A percentile compares a stretch with the other conserved stretches of the same genome.
Conservation (phyloP, 2,888 invertebrate species). For the Drosophila suboccidentalis region DNA sequence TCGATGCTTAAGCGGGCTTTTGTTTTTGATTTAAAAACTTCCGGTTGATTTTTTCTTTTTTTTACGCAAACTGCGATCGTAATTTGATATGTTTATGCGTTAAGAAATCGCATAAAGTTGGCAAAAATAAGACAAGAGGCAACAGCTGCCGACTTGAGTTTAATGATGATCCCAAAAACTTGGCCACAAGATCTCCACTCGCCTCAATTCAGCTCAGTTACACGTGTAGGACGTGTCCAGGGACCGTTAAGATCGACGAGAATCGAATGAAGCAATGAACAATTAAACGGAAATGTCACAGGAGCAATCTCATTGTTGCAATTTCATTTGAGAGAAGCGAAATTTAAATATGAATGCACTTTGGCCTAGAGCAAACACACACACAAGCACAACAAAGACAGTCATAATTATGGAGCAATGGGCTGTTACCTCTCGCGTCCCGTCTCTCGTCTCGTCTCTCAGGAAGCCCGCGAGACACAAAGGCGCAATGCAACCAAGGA, state of each 20-base stretch:
- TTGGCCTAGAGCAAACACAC: slow-evolving; percentile 25
- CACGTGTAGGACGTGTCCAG: slow-evolving; percentile 22
- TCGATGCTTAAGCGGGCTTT: slow-evolving; percentile 35
- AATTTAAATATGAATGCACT: slow-evolving; percentile 71
- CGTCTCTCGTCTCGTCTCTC: slow-evolving; percentile 21
- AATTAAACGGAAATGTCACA: slow-evolving; percentile 76
- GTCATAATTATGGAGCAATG: slow-evolving; percentile 49
- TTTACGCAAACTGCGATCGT: slow-evolving; percentile 55
- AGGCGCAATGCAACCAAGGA: slow-evolving; percentile 50
- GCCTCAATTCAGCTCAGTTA: slow-evolving; percentile 15
- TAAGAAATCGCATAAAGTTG: slow-evolving; percentile 59
- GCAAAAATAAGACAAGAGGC: slow-evolving; percentile 37
- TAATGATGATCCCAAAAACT: slow-evolving; percentile 22
- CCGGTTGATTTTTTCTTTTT: slow-evolving; percentile 51
- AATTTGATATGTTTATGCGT: slow-evolving; percentile 79
- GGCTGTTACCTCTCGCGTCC: slow-evolving; percentile 19
- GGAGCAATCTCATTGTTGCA: slow-evolving; percentile 59
- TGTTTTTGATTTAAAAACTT: slow-evolving; percentile 69
- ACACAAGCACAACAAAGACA: neutral
- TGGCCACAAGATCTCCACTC: neutral
- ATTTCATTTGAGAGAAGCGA: slow-evolving; percentile 14
- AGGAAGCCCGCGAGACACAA: slow-evolving; percentile 68
- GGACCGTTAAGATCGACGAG: slow-evolving; percentile 32
- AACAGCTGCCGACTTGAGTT: slow-evolving; percentile 53
- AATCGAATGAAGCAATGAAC: slow-evolving; percentile 36